Evolutionary conservation across 2,888 invertebrate genomes (phyloP).

Genomic region (Criorhina ranunculi): DNA sequence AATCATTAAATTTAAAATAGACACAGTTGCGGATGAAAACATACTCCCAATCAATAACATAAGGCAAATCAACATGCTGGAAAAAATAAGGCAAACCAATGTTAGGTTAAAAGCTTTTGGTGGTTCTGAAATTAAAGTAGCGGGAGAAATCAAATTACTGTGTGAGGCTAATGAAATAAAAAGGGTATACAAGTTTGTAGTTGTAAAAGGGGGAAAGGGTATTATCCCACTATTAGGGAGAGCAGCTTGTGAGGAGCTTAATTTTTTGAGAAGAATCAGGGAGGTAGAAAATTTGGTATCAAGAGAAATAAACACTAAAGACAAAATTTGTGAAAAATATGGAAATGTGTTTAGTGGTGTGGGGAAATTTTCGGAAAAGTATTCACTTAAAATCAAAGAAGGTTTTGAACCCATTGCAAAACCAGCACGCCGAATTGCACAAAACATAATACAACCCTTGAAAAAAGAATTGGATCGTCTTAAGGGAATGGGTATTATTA

Average conservation of each 20-base stretch:
- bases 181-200: constrained; percentile 1
- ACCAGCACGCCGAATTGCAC: too few relatives aligned
- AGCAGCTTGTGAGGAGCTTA: constrained; percentile 37
- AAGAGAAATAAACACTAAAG: too few relatives aligned
- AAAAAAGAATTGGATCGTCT: constrained; percentile 51
- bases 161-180: constrained; percentile 16
- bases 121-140: constrained; percentile 47
- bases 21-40: constrained; percentile 53
- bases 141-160: constrained; percentile 17
- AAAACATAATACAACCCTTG: constrained; percentile 35
- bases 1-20: constrained; percentile 43
- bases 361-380: too few relatives aligned
- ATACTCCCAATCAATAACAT: constrained; percentile 32
- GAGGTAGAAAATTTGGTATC: too few relatives aligned
- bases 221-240: constrained; percentile 23
- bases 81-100: constrained; percentile 32
- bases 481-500: constrained; percentile 39
- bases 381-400: too few relatives aligned
- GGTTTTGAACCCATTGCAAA: too few relatives aligned
- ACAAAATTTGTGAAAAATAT: too few relatives aligned
- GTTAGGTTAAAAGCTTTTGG: constrained; percentile 53
- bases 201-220: constrained; percentile 23
- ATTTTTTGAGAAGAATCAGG: too few relatives aligned
- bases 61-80: constrained; percentile 26
- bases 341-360: too few relatives aligned